Percentiles rank a stretch among this genome's conserved stretches.
phyloP scores from a whole-genome alignment of 2,888 invertebrate species.

The Eubasilissa splendida region DNA sequence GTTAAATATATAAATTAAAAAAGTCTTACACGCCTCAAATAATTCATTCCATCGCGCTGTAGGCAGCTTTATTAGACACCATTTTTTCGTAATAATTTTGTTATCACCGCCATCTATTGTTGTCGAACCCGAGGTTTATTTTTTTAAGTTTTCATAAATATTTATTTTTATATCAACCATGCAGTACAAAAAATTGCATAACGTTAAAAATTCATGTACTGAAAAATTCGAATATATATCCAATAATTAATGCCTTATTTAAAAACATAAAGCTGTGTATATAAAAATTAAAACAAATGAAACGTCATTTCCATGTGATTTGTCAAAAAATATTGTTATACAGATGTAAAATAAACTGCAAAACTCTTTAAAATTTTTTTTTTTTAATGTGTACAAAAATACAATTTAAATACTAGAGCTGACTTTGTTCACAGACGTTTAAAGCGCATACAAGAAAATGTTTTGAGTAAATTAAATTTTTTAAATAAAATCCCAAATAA shows the following conservation, averaged over 20 bases:
- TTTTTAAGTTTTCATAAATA: constrained; percentile 14
- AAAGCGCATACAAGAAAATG: too few species aligned
- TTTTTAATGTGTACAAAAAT: too few species aligned
- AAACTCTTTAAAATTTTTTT: too few species aligned
- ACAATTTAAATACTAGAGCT: too few species aligned
- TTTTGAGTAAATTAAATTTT: too few species aligned
- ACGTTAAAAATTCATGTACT: constrained; percentile 44
- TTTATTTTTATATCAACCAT: constrained; percentile 45
- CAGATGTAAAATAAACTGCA: too few species aligned
- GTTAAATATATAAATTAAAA: constrained; percentile 56
- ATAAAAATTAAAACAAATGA: constrained; percentile 2
- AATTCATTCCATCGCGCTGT: not conserved
- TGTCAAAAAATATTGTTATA: too few species aligned
- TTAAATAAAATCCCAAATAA: too few species aligned
- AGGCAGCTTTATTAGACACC: constrained; percentile 41
- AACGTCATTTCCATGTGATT: not conserved
- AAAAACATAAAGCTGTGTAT: constrained; percentile 38
- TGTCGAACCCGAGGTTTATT: constrained; percentile 1
- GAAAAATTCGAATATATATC: constrained; percentile 32
- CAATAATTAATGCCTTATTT: constrained; percentile 27
- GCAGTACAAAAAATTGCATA: constrained; percentile 54
- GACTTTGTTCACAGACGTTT: too few species aligned
- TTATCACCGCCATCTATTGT: constrained; percentile 13
- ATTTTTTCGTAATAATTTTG: constrained; percentile 24
- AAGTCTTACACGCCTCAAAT: constrained; percentile 41